Percentiles rank a stretch among this genome's conserved stretches.
phyloP scores from a whole-genome alignment of 2,797 vertebrate species.

The Chelon labrosus region DNA sequence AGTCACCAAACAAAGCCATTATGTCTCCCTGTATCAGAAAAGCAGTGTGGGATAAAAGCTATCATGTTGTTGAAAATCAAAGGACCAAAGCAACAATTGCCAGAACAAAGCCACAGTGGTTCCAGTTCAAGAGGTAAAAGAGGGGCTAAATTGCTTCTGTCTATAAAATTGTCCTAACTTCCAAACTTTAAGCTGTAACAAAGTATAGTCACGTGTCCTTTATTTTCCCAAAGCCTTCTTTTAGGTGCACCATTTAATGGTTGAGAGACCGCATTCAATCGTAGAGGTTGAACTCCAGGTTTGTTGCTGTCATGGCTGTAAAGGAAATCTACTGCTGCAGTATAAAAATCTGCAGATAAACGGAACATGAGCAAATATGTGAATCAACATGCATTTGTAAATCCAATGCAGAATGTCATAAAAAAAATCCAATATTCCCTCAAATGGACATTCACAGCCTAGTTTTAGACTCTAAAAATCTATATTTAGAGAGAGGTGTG shows the following conservation, averaged over 20 bases:
- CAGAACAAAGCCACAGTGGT: constrained; percentile 63
- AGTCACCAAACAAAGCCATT: constrained; percentile 52
- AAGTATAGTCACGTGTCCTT: constrained; percentile 60
- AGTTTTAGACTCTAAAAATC: constrained; percentile 14
- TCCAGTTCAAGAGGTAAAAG: constrained; percentile 70
- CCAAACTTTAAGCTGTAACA: constrained; percentile 55
- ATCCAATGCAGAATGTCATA: constrained; percentile 25
- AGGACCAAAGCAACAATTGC: constrained; percentile 62
- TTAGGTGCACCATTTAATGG: constrained; percentile 73
- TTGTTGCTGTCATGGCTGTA: constrained; percentile 61
- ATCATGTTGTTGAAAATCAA: constrained; percentile 71
- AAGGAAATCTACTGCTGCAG: constrained; percentile 69
- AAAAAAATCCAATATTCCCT: constrained; percentile 3
- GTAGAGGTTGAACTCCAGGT: constrained; percentile 62
- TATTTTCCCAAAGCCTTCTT: constrained; percentile 57
- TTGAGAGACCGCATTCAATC: constrained; percentile 75
- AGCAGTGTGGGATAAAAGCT: constrained; percentile 64
- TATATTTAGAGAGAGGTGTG: constrained; percentile 31
- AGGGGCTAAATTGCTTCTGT: constrained; percentile 73
- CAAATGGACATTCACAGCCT: constrained; percentile 17
- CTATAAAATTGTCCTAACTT: constrained; percentile 60
- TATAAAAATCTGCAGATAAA: constrained; percentile 55
- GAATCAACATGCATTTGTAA: constrained; percentile 41
- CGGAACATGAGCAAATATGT: constrained; percentile 34
- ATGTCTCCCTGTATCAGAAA: constrained; percentile 53